Evolutionary conservation across 2,888 invertebrate species (phyloP), one percentile per base, ranked within the genome.

Genomic region (Andrena marginata): DNA sequence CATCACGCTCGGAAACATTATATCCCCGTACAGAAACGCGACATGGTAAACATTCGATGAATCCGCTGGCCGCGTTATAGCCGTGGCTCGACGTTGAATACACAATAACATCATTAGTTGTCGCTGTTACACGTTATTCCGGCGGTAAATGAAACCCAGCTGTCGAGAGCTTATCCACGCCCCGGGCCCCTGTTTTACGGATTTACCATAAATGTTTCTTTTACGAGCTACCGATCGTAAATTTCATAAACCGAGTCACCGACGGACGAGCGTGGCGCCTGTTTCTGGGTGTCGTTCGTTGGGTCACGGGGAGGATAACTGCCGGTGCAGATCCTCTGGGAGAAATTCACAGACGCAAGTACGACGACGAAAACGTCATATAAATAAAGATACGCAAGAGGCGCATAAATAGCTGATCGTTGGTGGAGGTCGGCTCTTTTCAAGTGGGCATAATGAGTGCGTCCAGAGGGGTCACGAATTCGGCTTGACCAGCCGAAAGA

Each of bases 51-150:
- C 74, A 77, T 72, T 31, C 68, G 80, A 74, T 26, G 73, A 33
- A 68, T 82, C 67, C 62, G 54, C 65, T 26, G 48, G 29, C 20
- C n/a, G 35, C 26, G 54, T 82, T 76, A 72, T 42, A 70, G n/a
- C 26, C 35, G 29, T 26, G 48, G 51, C 20, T 8, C 23, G 8
- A n/a, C 72, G 72, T 49, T 73, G 76, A 81, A 74, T 80, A 71
- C 68, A 68, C 69, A 80, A 74, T 74, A 82, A 83, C 76, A 77
- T 79, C 69, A 83, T 86, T 85, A 85, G 74, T 62, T 62, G 56
- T 20, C 67, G 20, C 35, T 54, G 67, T 77, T 77, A 62, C 68
- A 59, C 51, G 42, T 77, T 85, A 74, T 62, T 20, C 31, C 29
- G 51, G 3, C 33, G 54, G 48, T 31, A 76, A 79, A 73, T 67